These are phyloP conservation scores for Lepus townsendii DNA, from an alignment of 2,797 vertebrate genomes.

Conservation along the genomic window DNA sequence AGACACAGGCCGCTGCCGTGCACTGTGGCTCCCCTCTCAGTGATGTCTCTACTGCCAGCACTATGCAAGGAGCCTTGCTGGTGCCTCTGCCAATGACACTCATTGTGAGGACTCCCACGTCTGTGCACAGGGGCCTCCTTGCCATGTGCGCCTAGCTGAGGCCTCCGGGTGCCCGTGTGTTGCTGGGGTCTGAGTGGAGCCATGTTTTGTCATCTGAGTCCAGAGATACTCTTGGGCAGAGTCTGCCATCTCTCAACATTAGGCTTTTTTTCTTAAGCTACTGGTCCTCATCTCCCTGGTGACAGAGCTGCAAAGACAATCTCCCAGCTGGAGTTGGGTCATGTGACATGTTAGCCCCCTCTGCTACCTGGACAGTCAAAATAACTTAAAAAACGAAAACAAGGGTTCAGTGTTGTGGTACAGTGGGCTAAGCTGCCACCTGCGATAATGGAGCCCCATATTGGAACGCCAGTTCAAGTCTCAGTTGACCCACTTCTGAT, in stretches of 20 bases:
- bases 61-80: not conserved
- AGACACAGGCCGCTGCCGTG: not conserved
- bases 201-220: not conserved
- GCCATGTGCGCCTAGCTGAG: accelerated
- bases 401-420: too few relatives aligned
- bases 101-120: not conserved
- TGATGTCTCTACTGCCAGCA: not conserved
- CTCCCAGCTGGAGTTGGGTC: not conserved
- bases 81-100: not conserved
- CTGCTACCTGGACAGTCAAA: not conserved
- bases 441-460: too few relatives aligned
- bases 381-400: not conserved
- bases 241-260: not conserved
- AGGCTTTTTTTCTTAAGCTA: not conserved
- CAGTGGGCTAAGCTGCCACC: too few relatives aligned
- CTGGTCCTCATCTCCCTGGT: not conserved
- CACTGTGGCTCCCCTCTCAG: not conserved
- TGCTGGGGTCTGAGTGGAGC: not conserved
- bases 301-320: slow-evolving; percentile 26
- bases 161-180: not conserved
- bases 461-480: too few relatives aligned
- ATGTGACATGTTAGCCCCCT: not conserved
- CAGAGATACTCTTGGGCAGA: not conserved
- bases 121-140: not conserved
- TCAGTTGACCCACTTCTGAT: too few relatives aligned